Base-by-base conservation (phyloP, 2,797 vertebrate genomes). In the Botia kubotai region DNA sequence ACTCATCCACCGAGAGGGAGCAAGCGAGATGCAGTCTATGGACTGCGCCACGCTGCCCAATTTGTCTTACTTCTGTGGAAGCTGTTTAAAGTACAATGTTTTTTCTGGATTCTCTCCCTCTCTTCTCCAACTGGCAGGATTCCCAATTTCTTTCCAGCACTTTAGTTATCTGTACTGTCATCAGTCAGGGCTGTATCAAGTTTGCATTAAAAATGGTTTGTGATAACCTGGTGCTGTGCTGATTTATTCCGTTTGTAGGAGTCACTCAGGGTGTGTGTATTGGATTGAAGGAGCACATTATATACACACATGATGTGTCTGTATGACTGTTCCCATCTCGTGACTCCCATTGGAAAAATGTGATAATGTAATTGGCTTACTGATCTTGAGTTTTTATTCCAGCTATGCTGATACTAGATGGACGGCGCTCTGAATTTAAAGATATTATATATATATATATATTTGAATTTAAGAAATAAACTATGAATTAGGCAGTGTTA, bases 11-110 rank as follows among this genome's bases (percentile, higher is more conserved):
- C 1, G 81, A 87, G 67, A 58, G 89, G 84, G 84, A 86, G 86
- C 77, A 75, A 82, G 63, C 23, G 86, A 86, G 85, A 87, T 83
- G 84, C 68, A 81, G 88, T 81, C 84, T 80, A 80, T 78, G 46
- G 81, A 85, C 87, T 88, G 71, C 33, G 83, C 85, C 77, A 72
- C 73, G 39, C 79, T 86, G 89, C 86, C 91, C 90, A 92, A 92
- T 93, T 93, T 93, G 92, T 93, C 91, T 87, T 87, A 82, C 84
- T 87, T 92, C 89, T 88, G 69, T 87, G 85, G 88, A 90, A 87
- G 81, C 81, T 88, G 78, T 89, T 91, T 88, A 87, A 89, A 85
- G 87, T 85, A 85, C 85, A 82, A 79, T 82, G 84, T 79, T 85
- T 83, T 82, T 87, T 75, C 57, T 84, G 62, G 17, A 84, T 86